Evolutionary conservation across 2,888 invertebrate genomes (phyloP).

Genomic region (Mimumesa dahlbomi): DNA sequence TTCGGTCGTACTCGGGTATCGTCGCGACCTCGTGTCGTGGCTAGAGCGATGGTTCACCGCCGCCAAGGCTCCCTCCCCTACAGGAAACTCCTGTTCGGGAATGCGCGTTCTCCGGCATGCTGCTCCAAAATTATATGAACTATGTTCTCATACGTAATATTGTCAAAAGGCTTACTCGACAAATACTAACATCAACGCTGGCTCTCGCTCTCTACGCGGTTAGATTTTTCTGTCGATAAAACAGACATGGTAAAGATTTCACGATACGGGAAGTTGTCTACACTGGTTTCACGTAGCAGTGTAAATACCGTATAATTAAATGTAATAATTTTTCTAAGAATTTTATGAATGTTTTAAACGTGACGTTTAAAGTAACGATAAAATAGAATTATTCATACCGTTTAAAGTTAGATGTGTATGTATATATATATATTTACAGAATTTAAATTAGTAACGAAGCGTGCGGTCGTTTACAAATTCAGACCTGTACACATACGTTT

Average conservation of each 20-base stretch:
- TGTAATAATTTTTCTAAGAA: not conserved
- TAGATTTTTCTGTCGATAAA: no score
- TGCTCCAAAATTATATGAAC: slow-evolving; percentile 51
- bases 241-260: no score
- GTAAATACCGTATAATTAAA: no score
- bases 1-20: slow-evolving; percentile 53
- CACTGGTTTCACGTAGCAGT: no score
- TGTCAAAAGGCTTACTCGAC: not conserved
- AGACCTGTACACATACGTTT: slow-evolving; percentile 24
- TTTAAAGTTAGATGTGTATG: slow-evolving; percentile 1
- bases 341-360: not conserved
- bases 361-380: not conserved
- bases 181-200: not conserved
- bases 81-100: slow-evolving; percentile 45
- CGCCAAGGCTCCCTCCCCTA: slow-evolving; percentile 53
- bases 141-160: not conserved
- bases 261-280: no score
- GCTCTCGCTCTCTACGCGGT: no score
- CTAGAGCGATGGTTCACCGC: slow-evolving; percentile 51
- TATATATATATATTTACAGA: slow-evolving; percentile 8
- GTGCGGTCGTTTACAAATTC: slow-evolving; percentile 31
- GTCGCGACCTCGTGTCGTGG: slow-evolving; percentile 60
- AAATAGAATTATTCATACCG: slow-evolving; percentile 37
- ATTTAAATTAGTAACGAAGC: slow-evolving; percentile 44
- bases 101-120: slow-evolving; percentile 44